phyloP scores from a whole-genome alignment of 2,888 invertebrate genomes.

The Clivina fossor region DNA sequence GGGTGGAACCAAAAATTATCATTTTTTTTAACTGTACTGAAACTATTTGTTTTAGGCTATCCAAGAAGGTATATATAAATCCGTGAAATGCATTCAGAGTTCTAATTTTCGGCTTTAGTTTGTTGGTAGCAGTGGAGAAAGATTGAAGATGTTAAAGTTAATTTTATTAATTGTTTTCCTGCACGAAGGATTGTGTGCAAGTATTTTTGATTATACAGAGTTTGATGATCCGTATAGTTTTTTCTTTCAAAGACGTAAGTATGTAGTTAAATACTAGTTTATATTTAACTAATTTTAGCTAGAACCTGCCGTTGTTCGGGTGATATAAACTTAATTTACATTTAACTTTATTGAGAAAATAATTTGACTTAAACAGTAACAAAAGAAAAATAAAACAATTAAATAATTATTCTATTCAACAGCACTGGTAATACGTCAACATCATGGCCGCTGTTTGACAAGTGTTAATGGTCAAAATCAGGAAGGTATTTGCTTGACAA shows the following conservation, averaged over 20 bases:
- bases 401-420: no score
- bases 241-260: conserved; percentile 18
- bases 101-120: not conserved
- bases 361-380: no score
- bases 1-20: no score
- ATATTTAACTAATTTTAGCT: no score
- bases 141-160: conserved; percentile 20
- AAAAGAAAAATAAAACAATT: no score
- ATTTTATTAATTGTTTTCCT: conserved; percentile 17
- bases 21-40: conserved; percentile 20
- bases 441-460: conserved; percentile 18
- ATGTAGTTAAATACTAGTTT: no score
- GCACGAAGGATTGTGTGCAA: conserved; percentile 15
- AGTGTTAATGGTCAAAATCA: conserved; percentile 18
- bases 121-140: not conserved
- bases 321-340: no score
- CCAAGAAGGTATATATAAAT: no score
- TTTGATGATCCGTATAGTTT: conserved; percentile 34
- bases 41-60: conserved; percentile 18
- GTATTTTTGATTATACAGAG: conserved; percentile 37
- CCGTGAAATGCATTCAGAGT: no score
- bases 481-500: conserved; percentile 56
- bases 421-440: conserved; percentile 19
- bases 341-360: no score
- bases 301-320: no score